Evolutionary conservation across 2,113 vertebrate genomes (phyloP).

Genomic region (Scomber colias): DNA sequence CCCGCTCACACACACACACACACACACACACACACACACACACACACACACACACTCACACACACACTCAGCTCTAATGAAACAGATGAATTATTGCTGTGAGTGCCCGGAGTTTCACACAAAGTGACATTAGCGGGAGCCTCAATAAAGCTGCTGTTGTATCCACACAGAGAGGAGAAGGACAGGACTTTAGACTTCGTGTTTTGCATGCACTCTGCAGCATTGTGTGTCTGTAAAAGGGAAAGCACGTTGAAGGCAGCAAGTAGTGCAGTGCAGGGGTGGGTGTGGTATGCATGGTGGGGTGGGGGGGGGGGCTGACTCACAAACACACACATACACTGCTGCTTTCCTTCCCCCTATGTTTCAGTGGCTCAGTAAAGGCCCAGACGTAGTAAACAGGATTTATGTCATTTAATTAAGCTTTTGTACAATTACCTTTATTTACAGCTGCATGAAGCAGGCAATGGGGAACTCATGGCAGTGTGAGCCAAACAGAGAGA

Average conservation of each 20-base stretch:
- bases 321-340: slow-evolving; percentile 7
- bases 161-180: slow-evolving; percentile 9
- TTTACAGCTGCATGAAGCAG: slow-evolving; percentile 78
- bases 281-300: no score
- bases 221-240: slow-evolving; percentile 22
- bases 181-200: neutral
- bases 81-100: slow-evolving; percentile 70
- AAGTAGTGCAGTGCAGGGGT: neutral
- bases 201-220: no score
- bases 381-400: slow-evolving; percentile 76
- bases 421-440: slow-evolving; percentile 84
- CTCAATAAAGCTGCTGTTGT: slow-evolving; percentile 41
- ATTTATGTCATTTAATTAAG: slow-evolving; percentile 87
- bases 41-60: neutral
- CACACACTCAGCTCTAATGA: slow-evolving; percentile 62
- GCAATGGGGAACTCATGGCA: slow-evolving; percentile 54
- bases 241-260: neutral
- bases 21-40: no score
- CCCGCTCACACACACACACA: neutral
- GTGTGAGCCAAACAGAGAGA: slow-evolving; percentile 60
- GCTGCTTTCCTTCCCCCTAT: slow-evolving; percentile 15
- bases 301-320: neutral
- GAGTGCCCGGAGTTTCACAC: slow-evolving; percentile 46
- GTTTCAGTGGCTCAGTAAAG: slow-evolving; percentile 69
- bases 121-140: slow-evolving; percentile 48